phyloP scores from a whole-genome alignment of 53 echinoderm and acorn worm genomes.

The Apostichopus leukothele region DNA sequence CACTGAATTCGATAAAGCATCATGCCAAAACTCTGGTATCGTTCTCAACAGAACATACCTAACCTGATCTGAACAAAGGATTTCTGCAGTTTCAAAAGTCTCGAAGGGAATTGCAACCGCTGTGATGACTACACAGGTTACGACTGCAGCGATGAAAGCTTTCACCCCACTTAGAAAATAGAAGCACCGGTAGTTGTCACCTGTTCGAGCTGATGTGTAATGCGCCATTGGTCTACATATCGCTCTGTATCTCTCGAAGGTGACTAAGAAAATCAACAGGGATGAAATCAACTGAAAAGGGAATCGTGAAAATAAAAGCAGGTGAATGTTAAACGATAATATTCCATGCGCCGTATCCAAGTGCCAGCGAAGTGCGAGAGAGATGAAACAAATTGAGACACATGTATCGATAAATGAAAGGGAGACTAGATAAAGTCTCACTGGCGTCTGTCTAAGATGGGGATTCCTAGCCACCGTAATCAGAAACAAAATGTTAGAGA shows the following conservation, averaged over 20 bases:
- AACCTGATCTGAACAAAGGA: background rate
- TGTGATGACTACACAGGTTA: background rate
- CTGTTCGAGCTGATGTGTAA: background rate
- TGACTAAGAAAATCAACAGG: background rate
- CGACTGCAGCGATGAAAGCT: background rate
- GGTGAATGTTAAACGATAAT: background rate
- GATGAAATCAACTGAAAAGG: background rate
- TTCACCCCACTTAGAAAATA: background rate
- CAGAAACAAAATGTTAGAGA: background rate
- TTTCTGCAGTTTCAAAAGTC: background rate
- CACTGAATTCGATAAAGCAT: background rate
- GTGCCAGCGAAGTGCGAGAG: background rate
- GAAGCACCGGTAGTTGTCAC: background rate
- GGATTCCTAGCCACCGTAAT: background rate
- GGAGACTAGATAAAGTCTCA: background rate
- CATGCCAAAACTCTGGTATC: background rate
- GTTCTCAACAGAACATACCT: background rate
- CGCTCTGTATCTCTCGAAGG: background rate
- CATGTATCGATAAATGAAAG: background rate
- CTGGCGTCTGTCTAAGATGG: background rate
- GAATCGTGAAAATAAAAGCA: background rate
- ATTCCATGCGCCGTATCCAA: background rate
- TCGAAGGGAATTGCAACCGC: background rate
- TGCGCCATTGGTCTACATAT: background rate
- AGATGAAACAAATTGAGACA: background rate